A percentile compares a stretch with the other conserved stretches of the same genome.
These are phyloP conservation scores for Tachina fera DNA, from an alignment of 2,888 invertebrate genomes.

Conservation along the genomic window DNA sequence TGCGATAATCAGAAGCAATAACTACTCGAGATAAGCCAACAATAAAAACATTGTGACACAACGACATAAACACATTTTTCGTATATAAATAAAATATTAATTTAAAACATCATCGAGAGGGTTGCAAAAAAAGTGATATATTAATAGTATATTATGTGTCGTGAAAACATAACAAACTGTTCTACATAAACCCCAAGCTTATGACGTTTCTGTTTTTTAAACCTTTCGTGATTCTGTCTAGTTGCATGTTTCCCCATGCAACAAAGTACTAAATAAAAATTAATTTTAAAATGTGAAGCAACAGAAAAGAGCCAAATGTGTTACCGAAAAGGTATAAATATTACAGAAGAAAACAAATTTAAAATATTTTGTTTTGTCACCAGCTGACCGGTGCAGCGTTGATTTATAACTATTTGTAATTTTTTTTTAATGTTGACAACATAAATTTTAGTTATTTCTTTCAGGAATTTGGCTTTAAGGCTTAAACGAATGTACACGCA, in stretches of 20 bases:
- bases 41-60: conserved; percentile 33
- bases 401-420: conserved; percentile 31
- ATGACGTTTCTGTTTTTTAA: conserved; percentile 21
- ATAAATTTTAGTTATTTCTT: background rate
- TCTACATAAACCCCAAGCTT: conserved; percentile 37
- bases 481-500: no score
- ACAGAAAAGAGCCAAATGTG: conserved; percentile 8
- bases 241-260: conserved; percentile 1
- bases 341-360: background rate
- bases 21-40: conserved; percentile 5
- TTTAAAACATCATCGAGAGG: conserved; percentile 17
- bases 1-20: background rate
- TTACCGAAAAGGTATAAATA: conserved; percentile 19
- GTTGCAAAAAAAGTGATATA: conserved; percentile 18
- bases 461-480: background rate
- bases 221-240: conserved; percentile 9
- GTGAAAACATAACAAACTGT: conserved; percentile 45
- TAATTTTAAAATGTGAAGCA: conserved; percentile 27
- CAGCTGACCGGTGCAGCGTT: conserved; percentile 37
- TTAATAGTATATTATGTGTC: conserved; percentile 31
- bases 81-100: conserved; percentile 35
- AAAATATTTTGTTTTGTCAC: conserved; percentile 32
- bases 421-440: background rate
- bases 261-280: conserved; percentile 35
- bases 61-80: conserved; percentile 42